These are phyloP conservation scores for Cyphomyrus plagiostoma DNA, from an alignment of 2,113 vertebrate genomes.

Conservation along the genomic window DNA sequence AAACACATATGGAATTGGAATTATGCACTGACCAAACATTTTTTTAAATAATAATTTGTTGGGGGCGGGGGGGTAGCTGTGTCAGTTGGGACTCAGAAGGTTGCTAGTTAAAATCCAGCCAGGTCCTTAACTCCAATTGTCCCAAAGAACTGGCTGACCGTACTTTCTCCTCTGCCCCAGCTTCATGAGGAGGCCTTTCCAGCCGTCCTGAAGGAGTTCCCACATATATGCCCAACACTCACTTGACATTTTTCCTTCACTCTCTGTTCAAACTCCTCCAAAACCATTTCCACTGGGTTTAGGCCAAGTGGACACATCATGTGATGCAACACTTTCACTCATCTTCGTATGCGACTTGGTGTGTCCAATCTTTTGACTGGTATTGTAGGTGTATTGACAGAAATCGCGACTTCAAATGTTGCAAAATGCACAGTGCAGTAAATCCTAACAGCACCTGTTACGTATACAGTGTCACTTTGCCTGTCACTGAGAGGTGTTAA, in stretches of 20 bases:
- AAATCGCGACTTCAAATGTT: neutral
- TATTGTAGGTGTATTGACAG: neutral
- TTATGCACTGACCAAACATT: too few relatives aligned
- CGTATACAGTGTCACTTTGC: conserved; percentile 35
- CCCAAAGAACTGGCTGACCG: neutral
- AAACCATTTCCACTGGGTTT: neutral
- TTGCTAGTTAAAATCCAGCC: neutral
- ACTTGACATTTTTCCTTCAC: neutral
- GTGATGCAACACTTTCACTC: neutral
- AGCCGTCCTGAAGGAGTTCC: neutral
- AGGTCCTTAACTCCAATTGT: neutral
- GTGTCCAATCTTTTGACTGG: neutral
- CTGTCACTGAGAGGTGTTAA: conserved; percentile 38
- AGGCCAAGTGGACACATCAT: neutral
- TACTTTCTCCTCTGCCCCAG: neutral
- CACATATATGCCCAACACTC: neutral
- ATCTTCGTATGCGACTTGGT: neutral
- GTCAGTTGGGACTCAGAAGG: neutral
- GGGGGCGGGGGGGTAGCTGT: neutral
- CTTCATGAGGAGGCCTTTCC: neutral
- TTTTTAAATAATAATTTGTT: neutral
- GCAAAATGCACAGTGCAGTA: conserved; percentile 24
- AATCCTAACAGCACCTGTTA: conserved; percentile 28
- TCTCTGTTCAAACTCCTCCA: neutral
- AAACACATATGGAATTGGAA: too few relatives aligned